These are phyloP conservation scores for Eucera pruinosa DNA, from an alignment of 2,888 invertebrate genomes.

Conservation along the genomic window DNA sequence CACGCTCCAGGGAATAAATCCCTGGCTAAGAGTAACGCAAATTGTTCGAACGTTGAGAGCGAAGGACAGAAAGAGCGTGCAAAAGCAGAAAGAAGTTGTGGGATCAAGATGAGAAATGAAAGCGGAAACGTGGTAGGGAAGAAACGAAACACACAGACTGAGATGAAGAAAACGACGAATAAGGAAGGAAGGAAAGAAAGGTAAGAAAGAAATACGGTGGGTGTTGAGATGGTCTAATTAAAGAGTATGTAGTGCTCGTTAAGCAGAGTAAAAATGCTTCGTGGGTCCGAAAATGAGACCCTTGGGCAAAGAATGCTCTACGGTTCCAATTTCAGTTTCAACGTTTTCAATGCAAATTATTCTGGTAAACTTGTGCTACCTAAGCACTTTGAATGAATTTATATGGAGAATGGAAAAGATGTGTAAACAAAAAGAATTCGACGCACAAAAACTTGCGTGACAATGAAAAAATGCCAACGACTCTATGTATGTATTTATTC, in stretches of 20 bases:
- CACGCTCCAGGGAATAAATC: slow-evolving; percentile 31
- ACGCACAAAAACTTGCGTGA: background rate
- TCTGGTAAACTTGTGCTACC: background rate
- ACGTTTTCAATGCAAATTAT: too few relatives aligned
- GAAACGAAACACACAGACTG: background rate
- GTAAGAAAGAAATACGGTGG: background rate
- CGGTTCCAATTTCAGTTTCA: background rate
- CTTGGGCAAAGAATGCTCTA: background rate
- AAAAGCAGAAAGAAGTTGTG: background rate
- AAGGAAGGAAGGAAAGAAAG: background rate
- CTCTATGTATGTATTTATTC: background rate
- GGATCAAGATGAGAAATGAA: slow-evolving; percentile 39
- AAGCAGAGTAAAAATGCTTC: background rate
- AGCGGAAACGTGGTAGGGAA: slow-evolving; percentile 8
- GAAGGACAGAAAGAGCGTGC: background rate
- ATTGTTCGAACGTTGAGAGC: slow-evolving; percentile 34
- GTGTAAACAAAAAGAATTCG: background rate
- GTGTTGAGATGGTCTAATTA: background rate
- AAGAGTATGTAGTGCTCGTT: background rate
- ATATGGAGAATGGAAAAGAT: background rate
- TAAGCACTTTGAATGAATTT: slow-evolving; percentile 9
- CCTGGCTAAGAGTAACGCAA: slow-evolving; percentile 37
- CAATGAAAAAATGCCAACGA: background rate
- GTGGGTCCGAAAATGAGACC: background rate
- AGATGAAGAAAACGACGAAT: background rate